These are phyloP conservation scores for Onychomys leucogaster DNA, from an alignment of 2,797 vertebrate species.

Conservation along the genomic window DNA sequence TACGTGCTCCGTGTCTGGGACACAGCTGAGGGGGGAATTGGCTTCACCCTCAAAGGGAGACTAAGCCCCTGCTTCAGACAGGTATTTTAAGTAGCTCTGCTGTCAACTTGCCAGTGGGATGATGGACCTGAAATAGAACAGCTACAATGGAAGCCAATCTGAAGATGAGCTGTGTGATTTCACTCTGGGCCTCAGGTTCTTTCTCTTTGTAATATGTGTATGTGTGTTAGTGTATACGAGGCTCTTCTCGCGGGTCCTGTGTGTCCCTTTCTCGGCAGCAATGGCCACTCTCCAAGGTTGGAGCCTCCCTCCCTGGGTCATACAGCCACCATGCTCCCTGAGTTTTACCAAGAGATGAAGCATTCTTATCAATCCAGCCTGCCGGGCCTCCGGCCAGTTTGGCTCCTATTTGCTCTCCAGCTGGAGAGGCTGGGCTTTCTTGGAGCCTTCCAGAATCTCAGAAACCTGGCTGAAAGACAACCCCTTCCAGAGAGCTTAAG, in stretches of 20 bases:
- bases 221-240: fast-evolving
- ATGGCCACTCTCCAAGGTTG: slow-evolving; percentile 1
- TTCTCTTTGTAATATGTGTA: neutral
- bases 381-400: slow-evolving; percentile 47
- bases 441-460: slow-evolving; percentile 71
- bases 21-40: neutral
- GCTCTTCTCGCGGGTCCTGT: neutral
- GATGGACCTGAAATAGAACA: slow-evolving; percentile 67
- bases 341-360: neutral
- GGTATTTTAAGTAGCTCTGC: slow-evolving; percentile 74
- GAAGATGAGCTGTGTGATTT: neutral
- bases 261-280: neutral
- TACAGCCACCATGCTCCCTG: neutral
- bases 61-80: slow-evolving; percentile 53
- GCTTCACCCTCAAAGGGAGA: neutral
- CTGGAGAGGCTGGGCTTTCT: slow-evolving; percentile 61
- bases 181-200: slow-evolving; percentile 26
- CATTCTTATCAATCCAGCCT: slow-evolving; percentile 33
- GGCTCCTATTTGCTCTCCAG: slow-evolving; percentile 69
- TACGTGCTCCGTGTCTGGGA: neutral
- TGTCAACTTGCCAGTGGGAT: slow-evolving; percentile 60
- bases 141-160: slow-evolving; percentile 29
- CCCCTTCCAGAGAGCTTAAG: slow-evolving; percentile 3
- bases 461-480: slow-evolving; percentile 45
- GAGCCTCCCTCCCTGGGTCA: neutral